Base-by-base conservation (phyloP, 2,888 invertebrate species). In the Nomada goodeniana region DNA sequence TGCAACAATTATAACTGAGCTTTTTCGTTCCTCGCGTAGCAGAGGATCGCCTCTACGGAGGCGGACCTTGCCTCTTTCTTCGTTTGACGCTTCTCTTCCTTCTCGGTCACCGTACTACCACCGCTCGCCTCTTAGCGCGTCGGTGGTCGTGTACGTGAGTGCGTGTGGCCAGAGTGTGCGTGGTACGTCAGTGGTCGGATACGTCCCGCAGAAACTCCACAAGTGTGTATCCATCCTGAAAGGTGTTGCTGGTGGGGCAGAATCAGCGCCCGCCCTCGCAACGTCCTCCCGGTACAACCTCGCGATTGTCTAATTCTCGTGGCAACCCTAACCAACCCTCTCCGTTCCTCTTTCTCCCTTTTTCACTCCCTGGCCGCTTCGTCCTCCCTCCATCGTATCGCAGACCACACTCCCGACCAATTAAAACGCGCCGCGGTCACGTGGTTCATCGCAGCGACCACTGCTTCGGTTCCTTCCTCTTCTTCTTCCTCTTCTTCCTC, bases 1-100 rank as follows among this genome's bases (percentile, higher is more conserved):
- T 91, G 90, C 90, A 93, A 93, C 93, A 94, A 94, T 94, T 94
- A 94, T 93, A 93, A 94, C 93, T 94, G 93, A 93, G 93, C 92
- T 92, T 93, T 93, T 93, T 93, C 91, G 93, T 88, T 85, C 88
- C 83, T 77, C 84, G 80, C 87, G 74, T 78, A 76, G 80, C 52
- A 75, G 85, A 85, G 76, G 80, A 90, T 84, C 76, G 76, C 80
- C 15, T 73, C 89, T 81, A 90, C 88, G 93, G 91, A 92, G 93
- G 93, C 93, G 93, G 93, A 91, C 91, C 93, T 84, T 83, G 36
- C 77, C 47, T 76, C 82, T 78, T 47, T 47, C 73, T 80, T 60
- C 36, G 57, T 60, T 55, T 23, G 2, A 60, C 70, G 63, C 20
- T 70, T 72, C 26, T 77, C 71, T 60, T 42, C 60, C 71, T 67